These are phyloP conservation scores for Eulacestoma nigropectus DNA, from an alignment of 2,113 vertebrate species.

Conservation along the genomic window DNA sequence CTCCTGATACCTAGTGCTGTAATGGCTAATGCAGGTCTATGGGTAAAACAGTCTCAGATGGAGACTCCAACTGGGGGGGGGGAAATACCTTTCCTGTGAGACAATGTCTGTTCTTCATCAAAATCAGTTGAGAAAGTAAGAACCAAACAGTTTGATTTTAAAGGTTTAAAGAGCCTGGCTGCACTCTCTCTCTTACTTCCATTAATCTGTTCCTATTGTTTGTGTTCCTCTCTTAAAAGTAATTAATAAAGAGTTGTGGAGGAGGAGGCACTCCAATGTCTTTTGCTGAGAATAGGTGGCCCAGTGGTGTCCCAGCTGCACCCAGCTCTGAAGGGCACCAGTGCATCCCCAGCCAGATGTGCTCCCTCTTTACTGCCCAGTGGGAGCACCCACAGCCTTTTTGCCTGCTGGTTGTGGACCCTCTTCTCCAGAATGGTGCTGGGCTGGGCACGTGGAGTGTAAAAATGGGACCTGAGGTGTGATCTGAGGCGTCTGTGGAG, in stretches of 20 bases:
- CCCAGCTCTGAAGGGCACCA: neutral
- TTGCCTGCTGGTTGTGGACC: neutral
- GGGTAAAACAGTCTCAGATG: slow-evolving; percentile 11
- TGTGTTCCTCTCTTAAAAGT: neutral
- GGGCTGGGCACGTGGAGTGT: neutral
- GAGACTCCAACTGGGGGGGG: neutral
- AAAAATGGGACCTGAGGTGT: neutral
- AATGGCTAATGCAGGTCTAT: slow-evolving; percentile 33
- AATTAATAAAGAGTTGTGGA: neutral
- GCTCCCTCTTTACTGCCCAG: neutral
- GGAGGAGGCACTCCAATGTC: neutral
- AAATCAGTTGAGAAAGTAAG: slow-evolving; percentile 32
- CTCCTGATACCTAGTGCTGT: neutral
- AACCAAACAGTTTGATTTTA: neutral
- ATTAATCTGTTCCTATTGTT: neutral
- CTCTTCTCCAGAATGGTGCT: fast-evolving
- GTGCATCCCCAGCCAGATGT: neutral
- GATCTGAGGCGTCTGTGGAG: neutral
- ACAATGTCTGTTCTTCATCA: slow-evolving; percentile 64
- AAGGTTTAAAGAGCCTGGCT: neutral
- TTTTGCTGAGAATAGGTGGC: neutral
- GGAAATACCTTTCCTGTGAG: slow-evolving; percentile 61
- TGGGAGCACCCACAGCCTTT: neutral
- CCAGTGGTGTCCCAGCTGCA: neutral
- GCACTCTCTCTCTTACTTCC: neutral